Base-by-base conservation (phyloP, 2,888 invertebrate species). In the Hirtodrosophila duncani region DNA sequence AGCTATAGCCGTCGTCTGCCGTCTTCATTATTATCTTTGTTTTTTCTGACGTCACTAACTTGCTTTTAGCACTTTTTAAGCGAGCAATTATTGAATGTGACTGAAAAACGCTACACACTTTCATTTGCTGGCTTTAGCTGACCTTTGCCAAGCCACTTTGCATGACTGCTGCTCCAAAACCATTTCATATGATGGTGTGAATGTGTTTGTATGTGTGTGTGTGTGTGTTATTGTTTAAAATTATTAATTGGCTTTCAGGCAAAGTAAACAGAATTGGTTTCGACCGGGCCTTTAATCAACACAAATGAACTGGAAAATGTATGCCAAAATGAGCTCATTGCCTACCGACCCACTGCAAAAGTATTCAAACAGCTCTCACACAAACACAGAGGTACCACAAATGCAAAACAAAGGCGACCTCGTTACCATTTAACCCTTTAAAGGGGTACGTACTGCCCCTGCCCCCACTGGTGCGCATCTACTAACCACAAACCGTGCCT, bases 241-340 rank as follows among this genome's bases (percentile, higher is more conserved):
- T 37, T 74, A 79, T 71, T 77, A 79, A 74, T 79, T 65, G 65
- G 56, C 29, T 67, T 67, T 75, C 36, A 33, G 51, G 42, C 59
- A 27, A 16, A 38, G 29, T 6, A 18, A 43, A 27, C 37, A 21
- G 24, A 17, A 30, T 9, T n/a, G 5, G 3, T 18, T 30, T 17
- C 21, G 36, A 2, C 23, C 39, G 44, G 37, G 48, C 63, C 51
- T 63, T 72, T 77, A 74, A 80, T 74, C 74, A 74, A 80, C 74
- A 56, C 59, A 77, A 74, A 77, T 75, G 67, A 74, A 80, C 66
- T 69, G 78, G 67, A 77, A 75, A 77, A 75, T 72, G 80, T 77
- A 72, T 68, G 63, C 63, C 42, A 60, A n/a, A 72, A 79, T 72
- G 74, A 77, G 78, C 67, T 80, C 74, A 80, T 77, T 80, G 77